Evolutionary conservation across 2,797 vertebrate species (phyloP), one percentile per base, ranked within the genome.

Genomic region (Choloepus didactylus): DNA sequence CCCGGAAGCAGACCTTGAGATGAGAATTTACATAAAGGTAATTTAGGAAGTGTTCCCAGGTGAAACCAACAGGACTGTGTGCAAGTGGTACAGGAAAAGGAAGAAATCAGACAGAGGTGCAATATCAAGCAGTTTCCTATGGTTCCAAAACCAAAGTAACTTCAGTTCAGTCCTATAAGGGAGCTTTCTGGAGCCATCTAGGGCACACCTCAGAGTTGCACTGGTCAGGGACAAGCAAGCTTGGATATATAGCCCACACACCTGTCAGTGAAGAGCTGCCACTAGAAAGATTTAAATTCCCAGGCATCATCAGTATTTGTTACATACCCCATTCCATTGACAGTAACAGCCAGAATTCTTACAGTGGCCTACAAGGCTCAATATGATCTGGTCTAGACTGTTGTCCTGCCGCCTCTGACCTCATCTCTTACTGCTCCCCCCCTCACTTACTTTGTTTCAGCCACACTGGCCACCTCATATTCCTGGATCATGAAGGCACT

Each of bases 41-140:
- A 66, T 90, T 91, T 75, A 69, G 81, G 59, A 89, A 27, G 7
- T 90, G 2, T 72, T 80, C 21, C 56, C 31, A 90, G 81, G 69
- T 70, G 59, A 59, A 76, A 23, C 6, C 56, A 41, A 14, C 18
- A 25, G 38, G 10, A 25, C 16, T 93, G 8, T 89, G 25, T 31
- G 44, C 31, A 82, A 44, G 16, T 38, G 16, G 51, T 46, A 88
- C 27, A 35, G 64, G 10, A 21, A 64, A 15, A 70, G 44, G n/a
- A 93, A 73, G 70, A 77, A 62, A 38, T 12, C 23, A 6, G 0
- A 4, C 1, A 54, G 12, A 51, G 7, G 1, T 91, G 12, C 2
- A 12, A 16, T 23, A 21, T 70, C 6, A 41, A 25, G 38, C 9
- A 70, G 9, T 25, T 4, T 0, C 69, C 38, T 41, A 2, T 41